A percentile compares a stretch with the other conserved stretches of the same genome.
These are phyloP conservation scores for Penaeus vannamei DNA, from an alignment of 1,140 invertebrate genomes.

Conservation along the genomic window DNA sequence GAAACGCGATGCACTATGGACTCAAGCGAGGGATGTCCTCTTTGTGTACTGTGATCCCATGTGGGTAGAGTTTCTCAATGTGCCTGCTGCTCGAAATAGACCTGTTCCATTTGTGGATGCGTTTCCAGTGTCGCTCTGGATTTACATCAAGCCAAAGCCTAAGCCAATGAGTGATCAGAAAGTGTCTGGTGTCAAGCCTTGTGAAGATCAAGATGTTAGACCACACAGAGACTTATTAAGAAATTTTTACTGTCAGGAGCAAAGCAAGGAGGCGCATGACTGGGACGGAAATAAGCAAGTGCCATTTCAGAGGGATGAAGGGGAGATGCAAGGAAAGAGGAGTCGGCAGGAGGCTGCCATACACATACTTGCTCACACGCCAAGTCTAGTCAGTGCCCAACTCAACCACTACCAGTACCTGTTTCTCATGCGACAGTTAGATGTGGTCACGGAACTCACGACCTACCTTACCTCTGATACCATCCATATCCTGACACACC, in stretches of 20 bases:
- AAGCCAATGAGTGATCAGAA: constrained; percentile 9
- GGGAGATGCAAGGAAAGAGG: constrained; percentile 14
- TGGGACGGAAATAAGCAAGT: too few relatives aligned
- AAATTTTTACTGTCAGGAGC: constrained; percentile 49
- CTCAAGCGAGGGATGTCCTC: constrained; percentile 89
- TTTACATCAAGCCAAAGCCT: constrained; percentile 71
- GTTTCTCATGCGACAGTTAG: constrained; percentile 87
- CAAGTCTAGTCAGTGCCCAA: constrained; percentile 84
- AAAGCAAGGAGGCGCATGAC: constrained; percentile 18
- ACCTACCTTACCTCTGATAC: constrained; percentile 86
- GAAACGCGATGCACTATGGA: constrained; percentile 80
- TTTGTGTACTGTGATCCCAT: constrained; percentile 89
- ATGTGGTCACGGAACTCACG: constrained; percentile 85
- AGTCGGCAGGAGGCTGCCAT: constrained; percentile 61
- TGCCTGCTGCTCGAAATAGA: constrained; percentile 79
- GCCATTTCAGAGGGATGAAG: too few relatives aligned
- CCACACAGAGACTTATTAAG: constrained; percentile 19
- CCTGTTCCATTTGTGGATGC: constrained; percentile 92
- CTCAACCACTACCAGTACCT: constrained; percentile 94
- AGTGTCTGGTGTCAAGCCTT: background rate
- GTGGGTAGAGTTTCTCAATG: constrained; percentile 91
- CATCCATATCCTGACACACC: constrained; percentile 75
- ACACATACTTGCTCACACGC: constrained; percentile 82
- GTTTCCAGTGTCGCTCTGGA: constrained; percentile 89
- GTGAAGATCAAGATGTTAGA: constrained; percentile 37